Evolutionary conservation across 2,797 vertebrate species (phyloP).

Genomic region (Heliangelus exortis): DNA sequence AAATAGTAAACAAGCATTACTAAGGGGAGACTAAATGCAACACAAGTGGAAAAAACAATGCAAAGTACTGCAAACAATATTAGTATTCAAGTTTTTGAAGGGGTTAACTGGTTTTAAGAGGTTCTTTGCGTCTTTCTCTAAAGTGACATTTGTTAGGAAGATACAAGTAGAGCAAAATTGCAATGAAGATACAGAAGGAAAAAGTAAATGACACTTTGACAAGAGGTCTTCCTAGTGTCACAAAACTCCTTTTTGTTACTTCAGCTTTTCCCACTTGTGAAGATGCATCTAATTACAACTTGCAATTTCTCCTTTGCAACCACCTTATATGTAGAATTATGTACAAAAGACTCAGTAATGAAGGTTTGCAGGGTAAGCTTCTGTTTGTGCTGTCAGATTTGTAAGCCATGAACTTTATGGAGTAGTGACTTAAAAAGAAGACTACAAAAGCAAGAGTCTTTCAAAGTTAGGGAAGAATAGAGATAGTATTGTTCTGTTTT

Average conservation of each 20-base stretch:
- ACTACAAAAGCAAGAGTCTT: background rate
- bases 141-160: background rate
- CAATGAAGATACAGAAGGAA: background rate
- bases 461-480: background rate
- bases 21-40: background rate
- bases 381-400: background rate
- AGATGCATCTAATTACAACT: background rate
- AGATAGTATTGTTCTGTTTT: background rate
- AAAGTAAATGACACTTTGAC: background rate
- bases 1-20: background rate
- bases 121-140: background rate
- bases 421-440: background rate
- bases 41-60: background rate
- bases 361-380: background rate
- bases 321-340: background rate
- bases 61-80: background rate
- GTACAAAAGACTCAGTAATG: background rate
- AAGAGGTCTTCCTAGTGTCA: background rate
- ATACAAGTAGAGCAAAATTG: background rate
- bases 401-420: background rate
- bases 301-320: background rate
- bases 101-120: background rate
- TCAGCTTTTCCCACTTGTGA: background rate
- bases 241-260: background rate
- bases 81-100: background rate